Percentiles rank a stretch among this genome's conserved stretches.
Conservation (phyloP, 37 sponge, comb jelly and placozoan species). For the Ephydatia muelleri region DNA sequence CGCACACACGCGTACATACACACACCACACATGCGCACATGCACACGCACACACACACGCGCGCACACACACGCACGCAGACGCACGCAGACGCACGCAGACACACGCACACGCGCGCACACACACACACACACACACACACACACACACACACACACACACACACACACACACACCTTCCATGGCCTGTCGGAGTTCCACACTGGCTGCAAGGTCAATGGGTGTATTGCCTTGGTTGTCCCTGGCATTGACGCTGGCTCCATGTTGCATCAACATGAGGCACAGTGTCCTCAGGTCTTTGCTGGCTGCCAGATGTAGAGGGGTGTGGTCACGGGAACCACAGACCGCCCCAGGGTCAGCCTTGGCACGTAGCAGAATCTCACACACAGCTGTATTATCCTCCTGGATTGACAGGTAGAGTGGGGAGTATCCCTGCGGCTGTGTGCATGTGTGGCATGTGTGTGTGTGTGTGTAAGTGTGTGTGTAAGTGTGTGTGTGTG, state of each 20-base stretch:
- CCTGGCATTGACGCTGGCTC: conserved; percentile 38
- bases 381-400: conserved; percentile 39
- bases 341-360: conserved; percentile 57
- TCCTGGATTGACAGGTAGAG: conserved; percentile 67
- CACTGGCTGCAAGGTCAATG: conserved; percentile 19
- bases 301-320: conserved; percentile 74
- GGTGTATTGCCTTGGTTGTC: conserved; percentile 79
- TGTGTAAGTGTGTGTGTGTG: conserved; percentile 12
- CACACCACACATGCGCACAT: too few relatives aligned
- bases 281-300: conserved; percentile 37
- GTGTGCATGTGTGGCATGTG: too few relatives aligned
- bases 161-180: conserved; percentile 4
- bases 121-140: too few relatives aligned
- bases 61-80: too few relatives aligned
- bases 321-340: conserved; percentile 48
- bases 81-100: too few relatives aligned
- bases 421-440: conserved; percentile 59
- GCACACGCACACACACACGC: too few relatives aligned
- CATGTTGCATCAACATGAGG: conserved; percentile 40
- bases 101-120: too few relatives aligned
- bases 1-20: too few relatives aligned
- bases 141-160: too few relatives aligned
- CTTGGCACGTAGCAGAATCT: conserved; percentile 47
- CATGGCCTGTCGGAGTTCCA: conserved; percentile 41
- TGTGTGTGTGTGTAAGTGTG: conserved; percentile 35